A percentile compares a stretch with the other conserved stretches of the same genome.
Evolutionary conservation across 2,888 invertebrate species (phyloP).

Genomic region (Schizotus pectinicornis): DNA sequence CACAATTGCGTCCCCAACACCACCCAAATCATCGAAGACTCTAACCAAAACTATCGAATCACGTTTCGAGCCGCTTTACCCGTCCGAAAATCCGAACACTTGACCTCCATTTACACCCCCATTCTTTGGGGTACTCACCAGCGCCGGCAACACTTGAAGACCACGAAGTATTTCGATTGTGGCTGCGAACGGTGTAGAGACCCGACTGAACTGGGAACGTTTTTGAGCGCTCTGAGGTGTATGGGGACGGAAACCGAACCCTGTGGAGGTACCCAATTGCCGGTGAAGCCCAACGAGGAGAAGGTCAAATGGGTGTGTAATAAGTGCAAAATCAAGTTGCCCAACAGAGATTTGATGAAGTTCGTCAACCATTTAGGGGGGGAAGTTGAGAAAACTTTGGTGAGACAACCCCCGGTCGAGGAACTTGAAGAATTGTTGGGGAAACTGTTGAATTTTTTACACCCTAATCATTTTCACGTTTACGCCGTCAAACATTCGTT

Average conservation of each 20-base stretch:
- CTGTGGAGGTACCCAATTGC: slow-evolving; percentile 73
- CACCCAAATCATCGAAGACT: slow-evolving; percentile 68
- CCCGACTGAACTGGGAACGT: slow-evolving; percentile 69
- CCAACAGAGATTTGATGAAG: slow-evolving; percentile 67
- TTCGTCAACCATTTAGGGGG: slow-evolving; percentile 72
- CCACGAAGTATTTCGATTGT: slow-evolving; percentile 73
- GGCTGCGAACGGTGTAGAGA: slow-evolving; percentile 71
- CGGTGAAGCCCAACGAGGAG: slow-evolving; percentile 68
- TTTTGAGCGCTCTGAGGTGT: slow-evolving; percentile 70
- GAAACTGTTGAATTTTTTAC: slow-evolving; percentile 68
- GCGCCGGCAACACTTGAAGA: slow-evolving; percentile 64
- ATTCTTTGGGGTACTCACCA: slow-evolving; percentile 72
- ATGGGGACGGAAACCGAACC: slow-evolving; percentile 62
- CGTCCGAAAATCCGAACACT: slow-evolving; percentile 69
- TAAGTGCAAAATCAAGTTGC: slow-evolving; percentile 67
- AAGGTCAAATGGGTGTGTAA: slow-evolving; percentile 70
- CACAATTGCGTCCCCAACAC: slow-evolving; percentile 78
- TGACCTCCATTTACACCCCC: slow-evolving; percentile 75
- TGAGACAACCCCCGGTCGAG: slow-evolving; percentile 62
- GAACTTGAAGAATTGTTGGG: slow-evolving; percentile 69
- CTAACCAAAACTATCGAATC: slow-evolving; percentile 65
- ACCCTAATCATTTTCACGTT: slow-evolving; percentile 71
- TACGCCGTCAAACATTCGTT: slow-evolving; percentile 73
- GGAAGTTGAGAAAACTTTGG: slow-evolving; percentile 70
- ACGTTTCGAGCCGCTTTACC: slow-evolving; percentile 69